A percentile compares a stretch with the other conserved stretches of the same genome.
These are phyloP conservation scores for Cyrtorhinus lividipennis DNA, from an alignment of 1,140 invertebrate genomes.

Conservation along the genomic window DNA sequence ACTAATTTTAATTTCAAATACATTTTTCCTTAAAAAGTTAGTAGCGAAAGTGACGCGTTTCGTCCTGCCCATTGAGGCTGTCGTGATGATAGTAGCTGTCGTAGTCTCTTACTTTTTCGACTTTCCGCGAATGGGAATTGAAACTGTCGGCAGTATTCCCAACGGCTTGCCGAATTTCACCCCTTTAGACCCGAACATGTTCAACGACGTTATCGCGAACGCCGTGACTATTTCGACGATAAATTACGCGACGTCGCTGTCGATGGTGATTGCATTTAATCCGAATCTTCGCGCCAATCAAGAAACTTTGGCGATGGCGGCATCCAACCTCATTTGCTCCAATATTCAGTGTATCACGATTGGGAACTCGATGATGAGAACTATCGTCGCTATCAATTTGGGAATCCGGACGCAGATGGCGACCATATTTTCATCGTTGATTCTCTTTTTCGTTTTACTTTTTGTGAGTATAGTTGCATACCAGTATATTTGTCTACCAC, in stretches of 20 bases:
- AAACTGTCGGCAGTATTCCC: constrained; percentile 13
- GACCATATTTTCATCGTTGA: constrained; percentile 1
- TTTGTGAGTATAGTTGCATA: constrained; percentile 17
- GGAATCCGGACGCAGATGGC: constrained; percentile 13
- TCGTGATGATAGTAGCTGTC: constrained; percentile 13
- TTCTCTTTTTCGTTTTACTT: constrained; percentile 14
- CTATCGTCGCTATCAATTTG: constrained; percentile 12
- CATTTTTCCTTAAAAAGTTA: constrained; percentile 5
- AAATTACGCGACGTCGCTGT: constrained; percentile 15
- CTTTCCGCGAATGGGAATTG: constrained; percentile 11
- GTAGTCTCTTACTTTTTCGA: constrained; percentile 17
- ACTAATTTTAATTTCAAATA: constrained; percentile 15
- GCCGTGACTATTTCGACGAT: constrained; percentile 14
- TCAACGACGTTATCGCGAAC: neutral
- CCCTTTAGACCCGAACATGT: neutral
- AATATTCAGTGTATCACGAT: constrained; percentile 18
- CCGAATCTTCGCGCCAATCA: constrained; percentile 2
- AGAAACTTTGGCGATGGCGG: constrained; percentile 17
- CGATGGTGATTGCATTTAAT: constrained; percentile 15
- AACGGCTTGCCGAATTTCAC: constrained; percentile 7
- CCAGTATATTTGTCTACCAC: neutral
- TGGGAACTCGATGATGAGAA: constrained; percentile 22
- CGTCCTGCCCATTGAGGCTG: constrained; percentile 17
- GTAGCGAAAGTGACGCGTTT: constrained; percentile 13
- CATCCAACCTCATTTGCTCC: constrained; percentile 13